phyloP scores from a whole-genome alignment of 2,797 vertebrate species.

The Dipus sagitta region DNA sequence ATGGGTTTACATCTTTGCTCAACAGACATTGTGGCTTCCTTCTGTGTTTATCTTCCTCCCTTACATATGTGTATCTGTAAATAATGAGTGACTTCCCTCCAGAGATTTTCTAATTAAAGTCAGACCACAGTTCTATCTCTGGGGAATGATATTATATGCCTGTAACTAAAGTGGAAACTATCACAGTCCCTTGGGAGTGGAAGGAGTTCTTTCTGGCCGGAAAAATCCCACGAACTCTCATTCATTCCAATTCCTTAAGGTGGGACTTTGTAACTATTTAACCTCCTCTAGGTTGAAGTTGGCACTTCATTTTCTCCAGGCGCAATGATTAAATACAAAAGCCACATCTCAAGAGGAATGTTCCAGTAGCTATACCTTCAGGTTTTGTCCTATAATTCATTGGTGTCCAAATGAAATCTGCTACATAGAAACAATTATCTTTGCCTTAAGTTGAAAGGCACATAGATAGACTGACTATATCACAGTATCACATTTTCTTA shows the following conservation, averaged over 20 bases:
- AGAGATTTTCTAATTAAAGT: constrained; percentile 75
- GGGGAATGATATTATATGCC: constrained; percentile 24
- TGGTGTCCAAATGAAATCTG: constrained; percentile 33
- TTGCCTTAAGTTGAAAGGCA: background rate
- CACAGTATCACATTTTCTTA: constrained; percentile 29
- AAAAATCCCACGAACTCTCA: constrained; percentile 53
- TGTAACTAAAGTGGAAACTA: constrained; percentile 46
- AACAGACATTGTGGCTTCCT: background rate
- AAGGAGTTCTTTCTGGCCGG: background rate
- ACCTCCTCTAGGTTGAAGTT: background rate
- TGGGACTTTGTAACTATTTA: constrained; percentile 36
- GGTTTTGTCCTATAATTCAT: background rate
- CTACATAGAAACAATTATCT: constrained; percentile 1
- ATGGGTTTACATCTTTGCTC: constrained; percentile 22
- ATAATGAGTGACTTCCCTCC: constrained; percentile 62
- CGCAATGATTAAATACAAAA: constrained; percentile 54
- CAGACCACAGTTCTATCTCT: constrained; percentile 63
- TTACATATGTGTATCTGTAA: constrained; percentile 64
- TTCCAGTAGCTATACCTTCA: constrained; percentile 27
- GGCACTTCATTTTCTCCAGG: constrained; percentile 42
- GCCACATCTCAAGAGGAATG: background rate
- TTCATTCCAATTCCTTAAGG: constrained; percentile 47
- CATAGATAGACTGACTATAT: constrained; percentile 5
- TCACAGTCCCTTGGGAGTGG: background rate
- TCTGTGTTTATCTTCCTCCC: background rate